Evolutionary conservation across 2,888 invertebrate species (phyloP).

Genomic region (Ashinkailepas kermadecensis): DNA sequence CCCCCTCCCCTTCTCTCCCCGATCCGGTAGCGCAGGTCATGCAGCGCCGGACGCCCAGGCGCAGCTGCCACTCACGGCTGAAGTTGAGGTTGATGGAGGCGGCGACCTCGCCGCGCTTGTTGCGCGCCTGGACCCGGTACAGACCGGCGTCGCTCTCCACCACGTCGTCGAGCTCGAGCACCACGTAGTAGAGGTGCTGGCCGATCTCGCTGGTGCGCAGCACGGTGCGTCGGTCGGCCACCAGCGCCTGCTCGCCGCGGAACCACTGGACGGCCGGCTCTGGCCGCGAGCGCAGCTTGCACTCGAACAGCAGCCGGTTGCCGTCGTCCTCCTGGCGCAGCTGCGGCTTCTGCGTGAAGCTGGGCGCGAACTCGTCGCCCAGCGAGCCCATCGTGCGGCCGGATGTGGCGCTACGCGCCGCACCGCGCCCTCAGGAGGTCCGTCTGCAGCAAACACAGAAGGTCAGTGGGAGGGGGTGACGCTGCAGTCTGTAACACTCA

Average conservation of each 20-base stretch:
- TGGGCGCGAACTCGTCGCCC: constrained; percentile 92
- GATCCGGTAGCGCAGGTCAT: neutral
- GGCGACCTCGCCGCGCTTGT: constrained; percentile 93
- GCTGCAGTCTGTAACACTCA: too few relatives aligned
- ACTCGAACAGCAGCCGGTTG: constrained; percentile 88
- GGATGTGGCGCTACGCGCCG: neutral
- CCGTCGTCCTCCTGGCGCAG: constrained; percentile 94
- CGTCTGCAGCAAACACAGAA: too few relatives aligned
- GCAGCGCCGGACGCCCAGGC: neutral
- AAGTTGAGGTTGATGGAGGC: constrained; percentile 96
- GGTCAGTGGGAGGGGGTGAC: too few relatives aligned
- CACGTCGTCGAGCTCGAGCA: constrained; percentile 89
- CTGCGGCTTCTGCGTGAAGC: constrained; percentile 96
- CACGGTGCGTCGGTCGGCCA: constrained; percentile 32
- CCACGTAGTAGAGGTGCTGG: constrained; percentile 82
- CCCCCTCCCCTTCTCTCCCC: neutral
- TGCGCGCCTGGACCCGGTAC: constrained; percentile 94
- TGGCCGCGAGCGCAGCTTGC: constrained; percentile 76
- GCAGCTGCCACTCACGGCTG: constrained; percentile 70
- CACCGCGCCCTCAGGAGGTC: too few relatives aligned
- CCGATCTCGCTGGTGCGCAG: constrained; percentile 54
- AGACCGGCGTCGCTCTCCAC: constrained; percentile 91
- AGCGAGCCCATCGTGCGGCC: constrained; percentile 51
- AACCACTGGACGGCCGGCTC: constrained; percentile 71
- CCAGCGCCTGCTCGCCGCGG: constrained; percentile 35